Percentiles rank a stretch among this genome's conserved stretches.
phyloP scores from a whole-genome alignment of 2,113 vertebrate species.

The Coturnix japonica region DNA sequence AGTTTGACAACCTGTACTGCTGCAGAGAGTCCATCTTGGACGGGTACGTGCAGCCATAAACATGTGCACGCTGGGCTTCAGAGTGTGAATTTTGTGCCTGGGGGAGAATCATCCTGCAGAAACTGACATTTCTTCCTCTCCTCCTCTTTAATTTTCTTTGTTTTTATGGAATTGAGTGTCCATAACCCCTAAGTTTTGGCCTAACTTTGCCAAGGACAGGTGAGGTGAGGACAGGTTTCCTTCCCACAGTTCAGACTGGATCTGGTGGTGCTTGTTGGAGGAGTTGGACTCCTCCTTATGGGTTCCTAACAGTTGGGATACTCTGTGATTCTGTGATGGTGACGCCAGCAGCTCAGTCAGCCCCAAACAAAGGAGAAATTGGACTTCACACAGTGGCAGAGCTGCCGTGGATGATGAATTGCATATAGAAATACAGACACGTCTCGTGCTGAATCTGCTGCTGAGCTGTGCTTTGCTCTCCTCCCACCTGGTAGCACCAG shows the following conservation, averaged over 20 bases:
- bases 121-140: background rate
- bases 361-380: background rate
- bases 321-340: no score
- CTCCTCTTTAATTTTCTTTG: accelerated
- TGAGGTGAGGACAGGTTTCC: background rate
- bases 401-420: background rate
- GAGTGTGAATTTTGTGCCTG: accelerated
- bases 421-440: background rate
- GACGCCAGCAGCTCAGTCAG: background rate
- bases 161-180: background rate
- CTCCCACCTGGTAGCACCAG: background rate
- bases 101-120: background rate
- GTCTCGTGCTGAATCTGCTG: background rate
- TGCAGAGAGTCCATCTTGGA: slow-evolving; percentile 97
- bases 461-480: background rate
- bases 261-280: background rate
- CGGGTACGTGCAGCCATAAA: slow-evolving; percentile 76
- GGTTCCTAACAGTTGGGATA: no score
- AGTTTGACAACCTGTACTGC: slow-evolving; percentile 98
- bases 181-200: accelerated
- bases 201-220: accelerated
- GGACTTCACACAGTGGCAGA: accelerated
- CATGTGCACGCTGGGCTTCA: accelerated
- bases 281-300: no score
- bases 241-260: background rate